Base-by-base conservation (phyloP, 2,797 vertebrate genomes). In the Rhinatrema bivittatum region DNA sequence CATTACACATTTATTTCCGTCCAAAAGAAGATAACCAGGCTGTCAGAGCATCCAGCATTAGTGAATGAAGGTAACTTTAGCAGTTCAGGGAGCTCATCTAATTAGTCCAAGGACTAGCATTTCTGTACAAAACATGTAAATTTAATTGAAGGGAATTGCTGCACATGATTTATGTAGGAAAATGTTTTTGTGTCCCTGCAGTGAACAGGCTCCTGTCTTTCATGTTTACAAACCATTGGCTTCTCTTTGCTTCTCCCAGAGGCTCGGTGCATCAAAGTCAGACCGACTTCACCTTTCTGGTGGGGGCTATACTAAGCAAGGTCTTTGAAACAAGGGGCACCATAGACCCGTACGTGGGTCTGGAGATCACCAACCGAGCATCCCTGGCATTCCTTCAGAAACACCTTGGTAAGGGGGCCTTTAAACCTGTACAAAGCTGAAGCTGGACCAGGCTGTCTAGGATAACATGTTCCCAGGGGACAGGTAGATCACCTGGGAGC, bases 331-430 rank as follows among this genome's bases (percentile, higher is more conserved):
- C 6, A 0, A 70, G 54, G 36, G 80, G 76, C 4, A 64, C 39
- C 39, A 58, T 79, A 2, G 56, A 81, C 26, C 82, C 84, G 15
- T 56, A 46, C 14, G 26, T 53, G 43, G 58, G 62, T 7, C 67
- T 84, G 44, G 34, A 71, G 35, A 56, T 68, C 29, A 61, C 66
- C 42, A 66, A 53, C 32, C 35, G 1, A 29, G 77, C 75, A 0
- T 52, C 81, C 26, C 43, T 87, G 46, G 74, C 75, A 39, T 87
- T 87, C 64, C 68, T 87, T 39, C 77, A 84, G 9, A 78, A 71
- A 17, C 84, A 87, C 18, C 69, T 86, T 1, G 16, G 84, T 87
- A 70, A 4, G 65, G 16, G 3, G 0, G 0, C 1, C 7, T 7
- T 15, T 10, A 29, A 32, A 22, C n/a, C 3, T 1, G 0, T 1